Conservation (phyloP, 2,113 vertebrate species). For the Motacilla tschutschensis region DNA sequence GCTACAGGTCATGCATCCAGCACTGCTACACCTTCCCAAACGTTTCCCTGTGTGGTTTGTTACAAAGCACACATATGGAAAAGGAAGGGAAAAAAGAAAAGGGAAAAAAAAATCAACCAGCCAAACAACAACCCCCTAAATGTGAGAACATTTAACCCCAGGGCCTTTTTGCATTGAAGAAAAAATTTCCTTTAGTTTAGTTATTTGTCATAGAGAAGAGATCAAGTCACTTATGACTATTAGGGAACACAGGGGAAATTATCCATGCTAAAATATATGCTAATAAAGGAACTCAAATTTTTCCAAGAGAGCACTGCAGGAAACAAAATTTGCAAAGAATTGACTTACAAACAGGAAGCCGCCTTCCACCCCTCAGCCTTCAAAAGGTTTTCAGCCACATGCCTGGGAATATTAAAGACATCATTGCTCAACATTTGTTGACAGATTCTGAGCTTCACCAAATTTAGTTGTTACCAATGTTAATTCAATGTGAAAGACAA, state of each 20-base stretch:
- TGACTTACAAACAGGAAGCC: conserved; percentile 77
- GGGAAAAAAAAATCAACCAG: neutral
- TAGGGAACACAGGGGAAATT: conserved; percentile 71
- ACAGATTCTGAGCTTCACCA: conserved; percentile 69
- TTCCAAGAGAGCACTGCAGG: conserved; percentile 76
- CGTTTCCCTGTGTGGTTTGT: neutral
- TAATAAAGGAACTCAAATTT: conserved; percentile 71
- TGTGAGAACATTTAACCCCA: conserved; percentile 29
- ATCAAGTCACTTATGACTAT: conserved; percentile 35
- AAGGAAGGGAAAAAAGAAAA: neutral
- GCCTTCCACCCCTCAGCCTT: conserved; percentile 78
- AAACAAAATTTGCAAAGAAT: conserved; percentile 76
- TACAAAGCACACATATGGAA: neutral
- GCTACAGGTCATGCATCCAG: neutral
- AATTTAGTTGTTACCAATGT: conserved; percentile 65
- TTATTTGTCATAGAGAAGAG: conserved; percentile 42
- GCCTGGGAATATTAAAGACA: conserved; percentile 81
- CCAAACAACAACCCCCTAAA: neutral
- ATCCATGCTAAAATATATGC: conserved; percentile 69
- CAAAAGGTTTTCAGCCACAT: conserved; percentile 78
- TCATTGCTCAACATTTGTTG: conserved; percentile 75
- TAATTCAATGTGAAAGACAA: conserved; percentile 61
- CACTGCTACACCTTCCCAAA: neutral
- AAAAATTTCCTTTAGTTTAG: neutral
- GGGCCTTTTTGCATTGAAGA: neutral